Conservation (phyloP, 2,113 vertebrate genomes). For the Rhinoptilus africanus region DNA sequence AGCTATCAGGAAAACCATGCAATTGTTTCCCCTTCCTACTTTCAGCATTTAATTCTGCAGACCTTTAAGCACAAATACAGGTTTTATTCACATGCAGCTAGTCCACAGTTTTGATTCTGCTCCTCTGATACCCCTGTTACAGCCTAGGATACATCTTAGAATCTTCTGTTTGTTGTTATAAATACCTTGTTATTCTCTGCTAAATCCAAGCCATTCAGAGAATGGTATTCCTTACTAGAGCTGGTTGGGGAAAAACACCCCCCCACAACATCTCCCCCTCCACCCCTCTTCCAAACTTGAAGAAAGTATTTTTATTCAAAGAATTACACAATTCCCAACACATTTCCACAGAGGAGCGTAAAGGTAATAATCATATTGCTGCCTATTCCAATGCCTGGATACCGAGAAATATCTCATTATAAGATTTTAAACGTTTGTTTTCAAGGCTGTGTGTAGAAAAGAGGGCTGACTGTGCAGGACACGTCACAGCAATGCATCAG, state of each 20-base stretch:
- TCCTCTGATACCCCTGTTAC: not conserved
- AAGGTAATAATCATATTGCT: not conserved
- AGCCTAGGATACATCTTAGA: not conserved
- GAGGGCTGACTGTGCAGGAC: not conserved
- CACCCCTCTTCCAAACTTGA: not conserved
- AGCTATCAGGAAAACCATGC: not conserved
- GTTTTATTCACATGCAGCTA: not conserved
- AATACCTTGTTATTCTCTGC: not conserved
- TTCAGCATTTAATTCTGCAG: not conserved
- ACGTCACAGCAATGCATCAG: not conserved
- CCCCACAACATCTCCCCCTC: not conserved
- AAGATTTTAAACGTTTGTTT: not conserved
- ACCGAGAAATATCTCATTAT: not conserved
- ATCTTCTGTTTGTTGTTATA: not conserved
- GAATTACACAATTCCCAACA: not conserved
- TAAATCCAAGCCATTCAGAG: not conserved
- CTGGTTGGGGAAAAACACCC: not conserved
- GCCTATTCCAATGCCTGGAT: not conserved
- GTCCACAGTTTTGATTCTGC: not conserved
- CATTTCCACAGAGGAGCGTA: not conserved
- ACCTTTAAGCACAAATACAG: not conserved
- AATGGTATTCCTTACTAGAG: not conserved
- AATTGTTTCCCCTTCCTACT: not conserved
- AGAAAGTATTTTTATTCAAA: conserved; percentile 13
- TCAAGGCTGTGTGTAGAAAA: not conserved